These are phyloP conservation scores for Eleutherodactylus coqui DNA, from an alignment of 2,797 vertebrate genomes.

Conservation along the genomic window DNA sequence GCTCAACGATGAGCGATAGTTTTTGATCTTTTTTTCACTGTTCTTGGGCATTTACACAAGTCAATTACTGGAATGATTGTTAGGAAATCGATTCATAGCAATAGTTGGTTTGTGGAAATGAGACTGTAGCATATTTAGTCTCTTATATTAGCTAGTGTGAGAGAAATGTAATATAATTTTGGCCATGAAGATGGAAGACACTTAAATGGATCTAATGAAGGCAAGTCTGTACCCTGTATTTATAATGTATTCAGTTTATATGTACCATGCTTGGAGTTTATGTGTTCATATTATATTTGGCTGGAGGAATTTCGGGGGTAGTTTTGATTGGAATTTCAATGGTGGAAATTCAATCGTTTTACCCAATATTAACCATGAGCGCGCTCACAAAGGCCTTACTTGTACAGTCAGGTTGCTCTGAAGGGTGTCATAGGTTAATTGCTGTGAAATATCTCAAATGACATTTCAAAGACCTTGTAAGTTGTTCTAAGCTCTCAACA, in stretches of 20 bases:
- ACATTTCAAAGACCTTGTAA: constrained; percentile 18
- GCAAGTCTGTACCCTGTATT: not conserved
- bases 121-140: not conserved
- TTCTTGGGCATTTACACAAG: not conserved
- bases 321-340: constrained; percentile 18
- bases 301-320: not conserved
- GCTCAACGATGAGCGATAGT: too few relatives aligned
- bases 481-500: not conserved
- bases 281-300: not conserved
- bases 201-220: not conserved
- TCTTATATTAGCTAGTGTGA: not conserved
- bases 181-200: not conserved
- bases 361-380: not conserved
- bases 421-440: constrained; percentile 28
- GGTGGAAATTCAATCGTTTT: not conserved
- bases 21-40: not conserved
- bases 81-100: not conserved
- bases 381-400: not conserved
- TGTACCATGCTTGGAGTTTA: not conserved
- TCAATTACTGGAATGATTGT: not conserved
- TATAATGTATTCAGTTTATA: not conserved
- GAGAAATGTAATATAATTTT: not conserved
- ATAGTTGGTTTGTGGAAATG: not conserved
- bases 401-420: constrained; percentile 20
- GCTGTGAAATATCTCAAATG: constrained; percentile 27